Evolutionary conservation across 2,797 vertebrate genomes (phyloP).

Genomic region (Lophotriccus pileatus): DNA sequence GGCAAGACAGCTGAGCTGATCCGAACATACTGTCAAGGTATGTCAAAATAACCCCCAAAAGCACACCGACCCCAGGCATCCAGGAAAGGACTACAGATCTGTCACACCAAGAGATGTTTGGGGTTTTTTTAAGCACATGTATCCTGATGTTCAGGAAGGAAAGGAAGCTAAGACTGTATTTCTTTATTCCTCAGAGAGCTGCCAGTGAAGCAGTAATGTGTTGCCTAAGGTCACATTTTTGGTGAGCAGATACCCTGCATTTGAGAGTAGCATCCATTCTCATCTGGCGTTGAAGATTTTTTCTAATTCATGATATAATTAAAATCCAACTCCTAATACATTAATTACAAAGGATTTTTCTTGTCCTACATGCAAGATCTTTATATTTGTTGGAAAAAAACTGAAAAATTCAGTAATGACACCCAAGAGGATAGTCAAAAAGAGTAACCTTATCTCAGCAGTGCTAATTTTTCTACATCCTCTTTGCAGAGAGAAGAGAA

Average conservation of each 20-base stretch:
- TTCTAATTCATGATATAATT: not conserved
- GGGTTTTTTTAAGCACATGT: not conserved
- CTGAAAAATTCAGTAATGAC: not conserved
- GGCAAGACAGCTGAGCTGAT: not conserved
- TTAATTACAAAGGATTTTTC: slow-evolving; percentile 22
- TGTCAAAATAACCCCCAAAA: not conserved
- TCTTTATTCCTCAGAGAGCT: not conserved
- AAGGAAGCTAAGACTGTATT: not conserved
- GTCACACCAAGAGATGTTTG: not conserved
- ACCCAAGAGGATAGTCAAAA: not conserved
- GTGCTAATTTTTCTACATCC: not conserved
- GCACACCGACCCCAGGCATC: not conserved
- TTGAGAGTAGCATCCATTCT: not conserved
- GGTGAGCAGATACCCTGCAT: not conserved
- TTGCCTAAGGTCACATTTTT: not conserved
- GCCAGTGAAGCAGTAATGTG: not conserved
- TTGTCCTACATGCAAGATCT: not conserved
- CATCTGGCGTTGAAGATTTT: not conserved
- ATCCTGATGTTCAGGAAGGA: not conserved
- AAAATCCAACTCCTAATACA: not conserved
- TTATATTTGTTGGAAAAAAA: not conserved
- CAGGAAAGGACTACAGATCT: not conserved
- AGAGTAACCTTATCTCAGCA: not conserved
- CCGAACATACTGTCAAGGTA: not conserved
- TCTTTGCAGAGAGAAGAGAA: not conserved